A percentile compares a stretch with the other conserved stretches of the same genome.
Evolutionary conservation across 2,888 invertebrate genomes (phyloP).

Genomic region (Dascillus cervinus): DNA sequence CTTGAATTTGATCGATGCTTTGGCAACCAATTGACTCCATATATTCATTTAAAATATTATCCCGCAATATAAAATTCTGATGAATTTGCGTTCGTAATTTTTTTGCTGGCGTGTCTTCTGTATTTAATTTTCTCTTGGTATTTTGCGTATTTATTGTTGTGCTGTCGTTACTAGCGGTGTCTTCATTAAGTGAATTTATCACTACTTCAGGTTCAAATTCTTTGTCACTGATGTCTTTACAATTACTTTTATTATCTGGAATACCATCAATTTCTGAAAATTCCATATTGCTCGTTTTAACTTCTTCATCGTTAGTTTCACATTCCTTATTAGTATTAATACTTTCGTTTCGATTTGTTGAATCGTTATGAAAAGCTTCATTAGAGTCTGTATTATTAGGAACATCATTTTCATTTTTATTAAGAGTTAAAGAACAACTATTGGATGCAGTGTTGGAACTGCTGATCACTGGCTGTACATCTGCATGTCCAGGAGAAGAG

Average conservation of each 20-base stretch:
- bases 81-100: slow-evolving; percentile 33
- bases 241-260: slow-evolving; percentile 10
- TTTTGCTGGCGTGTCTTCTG: slow-evolving; percentile 29
- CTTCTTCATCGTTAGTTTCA: slow-evolving; percentile 9
- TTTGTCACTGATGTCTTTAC: slow-evolving; percentile 5
- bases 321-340: slow-evolving; percentile 13
- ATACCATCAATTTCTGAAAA: slow-evolving; percentile 7
- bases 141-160: slow-evolving; percentile 16
- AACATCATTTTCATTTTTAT: slow-evolving; percentile 11
- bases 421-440: slow-evolving; percentile 1
- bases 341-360: slow-evolving; percentile 12
- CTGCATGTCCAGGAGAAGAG: slow-evolving; percentile 40
- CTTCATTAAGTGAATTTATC: slow-evolving; percentile 11
- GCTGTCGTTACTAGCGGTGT: slow-evolving; percentile 19
- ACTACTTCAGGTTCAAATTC: slow-evolving; percentile 5
- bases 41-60: slow-evolving; percentile 55
- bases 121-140: slow-evolving; percentile 21
- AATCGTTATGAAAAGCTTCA: slow-evolving; percentile 6
- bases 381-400: slow-evolving; percentile 7
- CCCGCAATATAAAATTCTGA: slow-evolving; percentile 42
- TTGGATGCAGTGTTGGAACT: neutral
- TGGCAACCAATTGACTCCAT: slow-evolving; percentile 56
- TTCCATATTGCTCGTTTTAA: slow-evolving; percentile 5
- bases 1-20: slow-evolving; percentile 53
- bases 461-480: slow-evolving; percentile 28